Evolutionary conservation across 2,797 vertebrate species (phyloP).

Genomic region (Hylomyscus alleni): DNA sequence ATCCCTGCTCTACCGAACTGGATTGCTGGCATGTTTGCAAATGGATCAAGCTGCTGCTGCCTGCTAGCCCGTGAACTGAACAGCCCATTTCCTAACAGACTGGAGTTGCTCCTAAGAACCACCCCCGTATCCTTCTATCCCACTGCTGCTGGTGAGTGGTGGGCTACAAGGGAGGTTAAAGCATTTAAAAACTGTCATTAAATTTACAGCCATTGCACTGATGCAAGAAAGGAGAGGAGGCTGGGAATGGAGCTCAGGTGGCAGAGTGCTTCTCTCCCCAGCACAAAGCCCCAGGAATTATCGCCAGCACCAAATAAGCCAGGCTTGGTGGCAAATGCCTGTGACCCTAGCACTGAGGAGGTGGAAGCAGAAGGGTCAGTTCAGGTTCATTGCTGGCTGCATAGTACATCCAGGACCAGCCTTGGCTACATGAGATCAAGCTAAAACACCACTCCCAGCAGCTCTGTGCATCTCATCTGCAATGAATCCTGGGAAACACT

Average conservation of each 20-base stretch:
- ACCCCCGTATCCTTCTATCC: too few species aligned
- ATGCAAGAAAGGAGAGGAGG: not conserved
- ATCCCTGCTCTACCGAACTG: too few species aligned
- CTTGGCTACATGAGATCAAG: not conserved
- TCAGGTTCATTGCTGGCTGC: not conserved
- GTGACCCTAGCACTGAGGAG: not conserved
- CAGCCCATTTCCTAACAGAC: too few species aligned
- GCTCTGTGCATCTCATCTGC: not conserved
- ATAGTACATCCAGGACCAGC: not conserved
- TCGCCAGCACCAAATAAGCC: not conserved
- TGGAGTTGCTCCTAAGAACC: too few species aligned
- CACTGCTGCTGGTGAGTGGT: too few species aligned
- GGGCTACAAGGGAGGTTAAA: too few species aligned
- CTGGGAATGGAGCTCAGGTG: not conserved
- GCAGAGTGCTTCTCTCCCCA: not conserved
- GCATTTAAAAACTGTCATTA: not conserved
- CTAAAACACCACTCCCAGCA: not conserved
- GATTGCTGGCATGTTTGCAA: too few species aligned
- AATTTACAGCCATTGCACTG: not conserved
- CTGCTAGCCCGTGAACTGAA: too few species aligned
- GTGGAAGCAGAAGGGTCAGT: not conserved
- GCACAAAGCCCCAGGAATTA: not conserved
- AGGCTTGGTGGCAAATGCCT: not conserved
- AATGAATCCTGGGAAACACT: not conserved
- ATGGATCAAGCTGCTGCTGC: too few species aligned